Conservation (phyloP, 1,140 invertebrate species). For the Pogonognathellus flavescens region DNA sequence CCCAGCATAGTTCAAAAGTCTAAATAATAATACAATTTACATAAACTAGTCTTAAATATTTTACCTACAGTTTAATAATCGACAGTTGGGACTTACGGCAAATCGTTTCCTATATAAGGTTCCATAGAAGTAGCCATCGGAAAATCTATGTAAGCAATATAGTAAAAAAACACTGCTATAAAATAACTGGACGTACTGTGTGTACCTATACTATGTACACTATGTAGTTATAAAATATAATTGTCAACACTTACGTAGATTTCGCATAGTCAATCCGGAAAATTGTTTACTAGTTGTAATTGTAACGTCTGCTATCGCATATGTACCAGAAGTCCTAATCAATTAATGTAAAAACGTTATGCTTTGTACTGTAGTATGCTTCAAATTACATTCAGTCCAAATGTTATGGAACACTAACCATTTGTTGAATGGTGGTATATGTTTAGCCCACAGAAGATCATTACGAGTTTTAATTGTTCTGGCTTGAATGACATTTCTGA, state of each 20-base stretch:
- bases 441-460: slow-evolving; percentile 16
- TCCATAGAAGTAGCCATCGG: slow-evolving; percentile 52
- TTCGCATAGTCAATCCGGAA: background rate
- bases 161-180: background rate
- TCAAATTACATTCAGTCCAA: too few species aligned
- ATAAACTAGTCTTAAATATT: too few species aligned
- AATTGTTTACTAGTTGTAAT: slow-evolving; percentile 14
- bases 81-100: slow-evolving; percentile 60
- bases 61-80: too few species aligned
- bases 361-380: too few species aligned
- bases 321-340: background rate
- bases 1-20: slow-evolving; percentile 58
- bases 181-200: background rate
- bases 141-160: slow-evolving; percentile 20
- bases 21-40: slow-evolving; percentile 28
- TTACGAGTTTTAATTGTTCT: slow-evolving; percentile 54
- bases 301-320: background rate
- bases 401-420: background rate
- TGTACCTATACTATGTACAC: background rate
- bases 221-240: background rate
- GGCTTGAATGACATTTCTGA: slow-evolving; percentile 54
- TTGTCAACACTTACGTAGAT: background rate
- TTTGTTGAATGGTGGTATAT: background rate
- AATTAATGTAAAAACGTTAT: background rate
- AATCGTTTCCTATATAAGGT: slow-evolving; percentile 55